Evolutionary conservation across 2,797 vertebrate species (phyloP), one percentile per base, ranked within the genome.

Genomic region (Arctocebus calabarensis): DNA sequence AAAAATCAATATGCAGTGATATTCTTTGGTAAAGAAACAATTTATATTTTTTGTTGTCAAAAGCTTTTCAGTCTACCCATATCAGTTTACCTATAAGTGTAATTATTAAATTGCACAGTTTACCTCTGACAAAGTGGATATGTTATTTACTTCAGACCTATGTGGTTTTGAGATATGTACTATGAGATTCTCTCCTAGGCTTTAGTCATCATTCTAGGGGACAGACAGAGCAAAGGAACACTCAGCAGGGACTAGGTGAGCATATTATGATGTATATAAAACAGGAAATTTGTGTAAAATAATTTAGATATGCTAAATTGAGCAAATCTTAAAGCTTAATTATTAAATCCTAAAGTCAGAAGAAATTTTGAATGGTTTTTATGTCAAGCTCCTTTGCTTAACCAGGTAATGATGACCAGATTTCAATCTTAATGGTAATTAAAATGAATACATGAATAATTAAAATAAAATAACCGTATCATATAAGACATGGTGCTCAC

Each of bases 211-310:
- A 74, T 94, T 90, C 89, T 48, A 59, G 0, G 0, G 94, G 43
- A 52, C 71, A 97, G 94, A 93, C 14, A 57, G 29, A 91, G 27
- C 74, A 66, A 0, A 22, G 75, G 74, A 78, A 73, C 91, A 59
- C 32, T 96, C 93, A 97, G 68, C 45, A 86, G 66, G 43, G 88
- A 96, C 84, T 95, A 91, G 86, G 1, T 87, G 75, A 6, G 0
- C 57, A 25, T 32, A 2, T 52, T 77, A 7, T 81, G 22, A 88
- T 87, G 3, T 71, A 81, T 20, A 37, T 11, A 74, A 29, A 93
- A 40, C 11, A 52, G 4, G 73, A 79, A 27, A 78, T 64, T 82
- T 93, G 5, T 13, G 17, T 52, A 81, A 82, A 52, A 40, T 40
- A 48, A 68, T 52, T n/a, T 64, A 83, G 6, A 37, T 6, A 20